A percentile compares a stretch with the other conserved stretches of the same genome.
Evolutionary conservation across 2,797 vertebrate species (phyloP).

Genomic region (Myotis pilosus): DNA sequence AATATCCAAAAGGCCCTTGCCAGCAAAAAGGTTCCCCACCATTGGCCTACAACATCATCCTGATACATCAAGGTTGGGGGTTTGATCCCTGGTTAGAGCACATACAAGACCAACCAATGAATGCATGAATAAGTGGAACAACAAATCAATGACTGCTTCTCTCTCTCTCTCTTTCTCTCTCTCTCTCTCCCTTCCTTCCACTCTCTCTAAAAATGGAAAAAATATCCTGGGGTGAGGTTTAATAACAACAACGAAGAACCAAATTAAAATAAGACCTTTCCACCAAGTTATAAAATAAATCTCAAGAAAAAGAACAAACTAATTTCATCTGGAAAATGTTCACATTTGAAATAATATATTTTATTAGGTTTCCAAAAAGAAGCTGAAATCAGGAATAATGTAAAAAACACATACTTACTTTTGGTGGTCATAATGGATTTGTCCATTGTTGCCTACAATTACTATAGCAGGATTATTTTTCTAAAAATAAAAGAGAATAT

Average conservation of each 20-base stretch:
- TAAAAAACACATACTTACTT: conserved; percentile 88
- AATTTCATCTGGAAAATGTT: neutral
- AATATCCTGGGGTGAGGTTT: too few relatives aligned
- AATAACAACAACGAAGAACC: neutral
- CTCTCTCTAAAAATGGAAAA: too few relatives aligned
- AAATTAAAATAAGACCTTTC: conserved; percentile 15
- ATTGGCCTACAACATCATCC: neutral
- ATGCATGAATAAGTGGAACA: neutral
- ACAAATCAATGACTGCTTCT: neutral
- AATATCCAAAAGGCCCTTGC: too few relatives aligned
- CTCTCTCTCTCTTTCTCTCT: neutral
- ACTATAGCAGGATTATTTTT: conserved; percentile 97
- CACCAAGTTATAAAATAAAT: neutral
- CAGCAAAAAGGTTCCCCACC: too few relatives aligned
- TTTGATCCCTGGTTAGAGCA: neutral
- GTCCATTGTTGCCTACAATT: conserved; percentile 96
- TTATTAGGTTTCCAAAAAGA: conserved; percentile 28
- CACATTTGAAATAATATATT: conserved; percentile 42
- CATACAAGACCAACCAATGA: neutral
- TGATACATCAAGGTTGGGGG: neutral
- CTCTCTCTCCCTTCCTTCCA: too few relatives aligned
- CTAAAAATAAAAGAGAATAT: conserved; percentile 82
- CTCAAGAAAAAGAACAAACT: neutral
- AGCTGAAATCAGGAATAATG: conserved; percentile 7
- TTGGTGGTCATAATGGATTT: conserved; percentile 95